Evolutionary conservation across 2,113 vertebrate species (phyloP).

Genomic region (Halichoeres trimaculatus): DNA sequence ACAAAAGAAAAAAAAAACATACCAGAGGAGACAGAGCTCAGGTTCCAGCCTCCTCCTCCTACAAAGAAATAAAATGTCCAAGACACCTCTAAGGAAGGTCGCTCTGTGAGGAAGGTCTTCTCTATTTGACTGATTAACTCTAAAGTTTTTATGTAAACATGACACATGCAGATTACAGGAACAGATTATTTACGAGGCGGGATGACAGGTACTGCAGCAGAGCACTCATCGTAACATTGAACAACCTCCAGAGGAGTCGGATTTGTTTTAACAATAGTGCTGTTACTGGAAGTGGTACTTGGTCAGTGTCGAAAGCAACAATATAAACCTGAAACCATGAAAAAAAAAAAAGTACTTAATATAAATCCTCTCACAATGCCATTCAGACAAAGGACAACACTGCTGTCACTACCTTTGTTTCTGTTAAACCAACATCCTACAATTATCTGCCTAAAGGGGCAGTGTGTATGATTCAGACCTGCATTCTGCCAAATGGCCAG

Average conservation of each 20-base stretch:
- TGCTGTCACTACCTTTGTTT: not conserved
- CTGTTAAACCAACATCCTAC: not conserved
- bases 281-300: not conserved
- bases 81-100: not conserved
- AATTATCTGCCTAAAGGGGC: not conserved
- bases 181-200: not conserved
- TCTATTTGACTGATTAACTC: not conserved
- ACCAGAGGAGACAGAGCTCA: not conserved
- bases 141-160: not conserved
- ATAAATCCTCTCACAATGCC: not conserved
- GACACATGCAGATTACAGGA: not conserved
- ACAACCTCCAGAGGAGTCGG: too few species aligned
- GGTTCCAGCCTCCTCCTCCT: not conserved
- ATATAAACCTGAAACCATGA: not conserved
- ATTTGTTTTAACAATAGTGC: not conserved
- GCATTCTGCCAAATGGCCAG: too few species aligned
- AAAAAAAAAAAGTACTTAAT: not conserved
- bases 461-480: too few species aligned
- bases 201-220: not conserved
- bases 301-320: not conserved
- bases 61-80: not conserved
- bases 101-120: not conserved
- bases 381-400: slow-evolving; percentile 3
- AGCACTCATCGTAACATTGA: too few species aligned
- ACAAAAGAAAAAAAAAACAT: not conserved